Percentiles rank a stretch among this genome's conserved stretches.
Conservation (phyloP, 2,888 invertebrate species). For the Dicyrtomina minuta region DNA sequence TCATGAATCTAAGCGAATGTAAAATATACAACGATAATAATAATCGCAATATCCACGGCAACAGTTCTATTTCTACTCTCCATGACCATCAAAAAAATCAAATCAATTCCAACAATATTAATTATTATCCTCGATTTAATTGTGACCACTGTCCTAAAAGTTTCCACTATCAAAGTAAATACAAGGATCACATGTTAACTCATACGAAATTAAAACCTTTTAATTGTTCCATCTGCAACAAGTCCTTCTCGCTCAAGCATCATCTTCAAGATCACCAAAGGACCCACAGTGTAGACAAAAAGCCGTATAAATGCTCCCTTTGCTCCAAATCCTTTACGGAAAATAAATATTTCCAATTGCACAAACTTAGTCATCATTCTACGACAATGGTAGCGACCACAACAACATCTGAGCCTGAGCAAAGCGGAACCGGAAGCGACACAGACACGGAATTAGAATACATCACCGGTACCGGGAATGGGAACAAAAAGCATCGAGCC, state of each 20-base stretch:
- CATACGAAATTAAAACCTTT: conserved; percentile 10
- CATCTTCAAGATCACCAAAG: conserved; percentile 6
- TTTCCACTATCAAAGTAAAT: conserved; percentile 12
- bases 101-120: too few species aligned
- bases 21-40: too few species aligned
- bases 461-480: too few species aligned
- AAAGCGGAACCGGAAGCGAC: background rate
- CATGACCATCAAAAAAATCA: too few species aligned
- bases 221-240: background rate
- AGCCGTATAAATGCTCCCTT: background rate
- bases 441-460: background rate
- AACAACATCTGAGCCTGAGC: background rate
- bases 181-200: conserved; percentile 4
- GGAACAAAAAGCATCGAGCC: too few species aligned
- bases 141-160: conserved; percentile 4
- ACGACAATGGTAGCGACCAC: too few species aligned
- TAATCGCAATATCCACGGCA: too few species aligned
- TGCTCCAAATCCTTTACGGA: background rate
- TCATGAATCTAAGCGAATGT: too few species aligned
- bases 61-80: too few species aligned
- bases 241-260: conserved; percentile 8
- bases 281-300: background rate
- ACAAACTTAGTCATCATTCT: background rate
- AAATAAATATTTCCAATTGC: conserved; percentile 7
- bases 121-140: background rate